phyloP scores from a whole-genome alignment of 2,797 vertebrate species.

The Orientallactaga sibirica region DNA sequence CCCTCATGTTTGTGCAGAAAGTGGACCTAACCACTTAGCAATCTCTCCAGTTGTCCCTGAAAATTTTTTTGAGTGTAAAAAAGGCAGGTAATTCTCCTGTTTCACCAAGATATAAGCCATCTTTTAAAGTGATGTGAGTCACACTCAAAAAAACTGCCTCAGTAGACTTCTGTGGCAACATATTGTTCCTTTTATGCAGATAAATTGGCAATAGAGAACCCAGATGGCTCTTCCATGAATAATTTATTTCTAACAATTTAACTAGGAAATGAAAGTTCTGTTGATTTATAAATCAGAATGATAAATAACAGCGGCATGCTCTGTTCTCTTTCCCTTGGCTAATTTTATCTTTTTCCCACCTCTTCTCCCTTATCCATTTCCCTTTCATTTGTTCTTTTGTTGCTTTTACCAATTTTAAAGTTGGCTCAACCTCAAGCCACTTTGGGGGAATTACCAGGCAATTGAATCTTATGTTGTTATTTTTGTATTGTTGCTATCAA shows the following conservation, averaged over 20 bases:
- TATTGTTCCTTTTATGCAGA: neutral
- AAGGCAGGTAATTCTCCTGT: neutral
- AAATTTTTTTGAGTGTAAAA: neutral
- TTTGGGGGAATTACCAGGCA: conserved; percentile 7
- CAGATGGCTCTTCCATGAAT: conserved; percentile 66
- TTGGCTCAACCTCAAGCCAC: neutral
- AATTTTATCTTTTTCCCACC: neutral
- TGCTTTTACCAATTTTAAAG: neutral
- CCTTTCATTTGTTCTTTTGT: neutral
- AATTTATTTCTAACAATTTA: conserved; percentile 74
- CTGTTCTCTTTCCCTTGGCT: neutral
- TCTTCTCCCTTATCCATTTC: neutral
- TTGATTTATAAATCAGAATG: conserved; percentile 50
- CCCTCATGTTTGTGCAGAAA: no score
- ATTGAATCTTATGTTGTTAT: neutral
- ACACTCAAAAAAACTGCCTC: neutral
- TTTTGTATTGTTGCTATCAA: neutral
- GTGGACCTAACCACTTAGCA: no score
- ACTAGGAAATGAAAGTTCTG: conserved; percentile 59
- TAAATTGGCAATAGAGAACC: neutral
- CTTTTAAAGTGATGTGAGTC: conserved; percentile 47
- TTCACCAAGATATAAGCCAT: neutral
- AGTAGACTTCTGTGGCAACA: conserved; percentile 14
- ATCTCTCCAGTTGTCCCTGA: no score
- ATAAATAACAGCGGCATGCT: conserved; percentile 35